Evolutionary conservation across 2,113 vertebrate genomes (phyloP), one percentile per base, ranked within the genome.

Genomic region (Psilopsiagon aurifrons): DNA sequence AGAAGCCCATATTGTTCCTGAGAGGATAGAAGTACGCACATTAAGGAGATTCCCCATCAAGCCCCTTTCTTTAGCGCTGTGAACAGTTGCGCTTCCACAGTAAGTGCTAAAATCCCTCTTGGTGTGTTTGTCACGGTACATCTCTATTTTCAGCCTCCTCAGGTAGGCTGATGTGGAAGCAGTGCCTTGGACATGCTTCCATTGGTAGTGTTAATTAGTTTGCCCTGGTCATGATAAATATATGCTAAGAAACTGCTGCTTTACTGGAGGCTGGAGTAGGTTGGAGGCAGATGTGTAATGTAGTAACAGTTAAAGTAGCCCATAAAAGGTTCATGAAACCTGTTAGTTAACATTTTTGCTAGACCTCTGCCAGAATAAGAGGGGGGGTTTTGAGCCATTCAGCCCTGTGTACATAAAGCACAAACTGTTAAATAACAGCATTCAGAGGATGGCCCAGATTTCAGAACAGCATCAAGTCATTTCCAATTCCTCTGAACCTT

Each of bases 401-500:
- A 86, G 52, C 60, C 49, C 71, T 75, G 87, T 1, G 7, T 66
- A 67, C 43, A 39, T 92, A 75, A 95, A 92, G 28, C 64, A 78
- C 25, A 1, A 85, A n/a, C 81, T 69, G 55, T 83, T 97, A 94
- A 96, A 89, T 84, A 90, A 84, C 93, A 73, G 33, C 55, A 25
- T 79, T 94, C 46, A 90, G 85, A 94, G 79, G 39, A 67, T 90
- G 93, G 85, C 94, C 93, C 88, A 96, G 84, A 79, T 97, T 93
- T 93, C 74, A 91, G 79, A 95, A 80, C 66, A 96, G 83, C 73
- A 91, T 90, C 49, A 88, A 90, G 76, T 94, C 2, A 57, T 94
- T 97, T 95, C 76, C 52, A 90, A 75, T 97, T 96, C 94, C 81
- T 95, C 93, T 96, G 91, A 95, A 94, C 82, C 86, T 46, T 59